Percentiles rank a stretch among this genome's conserved stretches.
These are phyloP conservation scores for Eulemur coronatus DNA, from an alignment of 2,797 vertebrate genomes.

Conservation along the genomic window DNA sequence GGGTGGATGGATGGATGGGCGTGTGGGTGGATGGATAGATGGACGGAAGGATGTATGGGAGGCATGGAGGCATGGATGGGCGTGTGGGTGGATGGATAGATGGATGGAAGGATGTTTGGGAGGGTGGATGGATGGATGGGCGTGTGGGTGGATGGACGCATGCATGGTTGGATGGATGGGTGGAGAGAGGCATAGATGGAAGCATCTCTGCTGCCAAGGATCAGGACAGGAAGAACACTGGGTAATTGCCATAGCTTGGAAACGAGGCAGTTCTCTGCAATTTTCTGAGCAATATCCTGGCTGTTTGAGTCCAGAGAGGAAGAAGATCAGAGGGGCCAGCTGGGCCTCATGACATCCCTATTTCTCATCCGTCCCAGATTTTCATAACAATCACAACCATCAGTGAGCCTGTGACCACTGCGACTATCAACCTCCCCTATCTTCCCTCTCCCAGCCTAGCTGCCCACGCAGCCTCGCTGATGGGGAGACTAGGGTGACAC, in stretches of 20 bases:
- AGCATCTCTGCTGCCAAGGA: rapidly evolving
- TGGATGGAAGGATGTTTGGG: neutral
- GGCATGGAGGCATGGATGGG: too few species aligned
- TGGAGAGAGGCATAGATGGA: neutral
- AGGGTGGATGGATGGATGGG: neutral
- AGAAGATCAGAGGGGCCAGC: neutral
- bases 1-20: too few species aligned
- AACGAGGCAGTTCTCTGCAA: slow-evolving; percentile 49
- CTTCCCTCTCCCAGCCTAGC: neutral
- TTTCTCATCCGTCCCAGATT: slow-evolving; percentile 68
- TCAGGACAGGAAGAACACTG: neutral
- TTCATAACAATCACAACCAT: slow-evolving; percentile 58
- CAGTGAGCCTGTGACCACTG: neutral
- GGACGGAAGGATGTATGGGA: rapidly evolving
- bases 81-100: neutral
- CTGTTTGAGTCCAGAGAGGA: slow-evolving; percentile 8
- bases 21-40: rapidly evolving
- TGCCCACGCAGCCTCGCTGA: neutral
- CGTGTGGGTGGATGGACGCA: neutral
- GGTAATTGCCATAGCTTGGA: slow-evolving; percentile 59
- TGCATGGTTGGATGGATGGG: rapidly evolving
- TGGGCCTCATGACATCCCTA: slow-evolving; percentile 56
- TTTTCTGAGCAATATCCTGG: slow-evolving; percentile 68
- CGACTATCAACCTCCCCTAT: neutral
- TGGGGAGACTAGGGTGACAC: neutral